Evolutionary conservation across 2,797 vertebrate species (phyloP), one percentile per base, ranked within the genome.

Genomic region (Rousettus madagascariensis): DNA sequence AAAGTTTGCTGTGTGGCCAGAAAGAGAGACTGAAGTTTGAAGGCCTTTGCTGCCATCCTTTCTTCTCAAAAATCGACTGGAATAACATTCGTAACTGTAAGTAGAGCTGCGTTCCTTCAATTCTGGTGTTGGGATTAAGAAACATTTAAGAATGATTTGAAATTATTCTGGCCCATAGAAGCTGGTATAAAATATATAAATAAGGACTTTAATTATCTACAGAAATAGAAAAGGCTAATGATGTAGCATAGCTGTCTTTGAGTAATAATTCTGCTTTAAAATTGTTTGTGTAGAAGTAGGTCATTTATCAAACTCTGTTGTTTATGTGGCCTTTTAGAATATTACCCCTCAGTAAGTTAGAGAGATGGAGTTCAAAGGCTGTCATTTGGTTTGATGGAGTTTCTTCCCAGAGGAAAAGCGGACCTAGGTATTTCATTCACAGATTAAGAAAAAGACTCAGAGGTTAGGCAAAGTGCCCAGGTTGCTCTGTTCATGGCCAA

Each of bases 61-160:
- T 99, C 98, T 99, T 99, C 98, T 98, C 99, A 66, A 98, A 93
- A 68, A 97, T 99, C 0, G 99, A 99, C 98, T 99, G 99, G 99
- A 99, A 98, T 95, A 98, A 98, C 97, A 98, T 99, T 79, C 98
- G 98, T 97, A 98, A 99, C 96, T 98, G 99, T 99, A 96, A 99
- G 99, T 98, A 98, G 80, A 89, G 9, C n/a, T 2, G 46, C 3
- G 7, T 16, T 86, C 30, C 26, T 90, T 92, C 36, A 46, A 2
- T 92, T 68, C 26, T 8, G 24, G 79, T 49, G 13, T 69, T 68
- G 86, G 49, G 24, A 46, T 92, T 66, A 71, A 41, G 61, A 83
- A 36, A 26, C 30, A 8, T 8, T 43, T n/a, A 61, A 72, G 49
- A 93, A 93, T 26, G 20, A 74, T 85, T 30, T 86, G 80, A 86